Conservation (phyloP, 2,888 invertebrate genomes). For the Adelphocoris suturalis region DNA sequence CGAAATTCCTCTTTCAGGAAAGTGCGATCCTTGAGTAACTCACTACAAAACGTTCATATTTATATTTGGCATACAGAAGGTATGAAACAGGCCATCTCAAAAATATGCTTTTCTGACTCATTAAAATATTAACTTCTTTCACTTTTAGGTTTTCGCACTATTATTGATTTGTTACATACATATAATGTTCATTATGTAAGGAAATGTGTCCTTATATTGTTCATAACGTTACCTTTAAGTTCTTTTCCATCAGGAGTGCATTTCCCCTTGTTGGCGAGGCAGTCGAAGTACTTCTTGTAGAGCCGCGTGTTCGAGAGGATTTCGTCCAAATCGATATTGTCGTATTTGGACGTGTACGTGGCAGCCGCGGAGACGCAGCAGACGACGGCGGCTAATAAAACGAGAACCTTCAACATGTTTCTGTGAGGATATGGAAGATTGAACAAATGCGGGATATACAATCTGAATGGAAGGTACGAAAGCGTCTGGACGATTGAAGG, state of each 20-base stretch:
- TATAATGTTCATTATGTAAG: no score
- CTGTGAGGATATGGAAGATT: background rate
- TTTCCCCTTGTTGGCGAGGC: constrained; percentile 75
- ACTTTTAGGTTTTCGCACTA: no score
- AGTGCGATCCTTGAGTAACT: no score
- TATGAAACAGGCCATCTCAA: no score
- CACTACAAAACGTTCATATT: no score
- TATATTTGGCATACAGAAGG: no score
- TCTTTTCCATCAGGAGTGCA: constrained; percentile 76
- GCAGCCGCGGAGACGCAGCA: constrained; percentile 24
- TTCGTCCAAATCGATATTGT: constrained; percentile 76
- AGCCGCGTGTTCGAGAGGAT: constrained; percentile 76
- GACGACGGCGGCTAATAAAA: constrained; percentile 41
- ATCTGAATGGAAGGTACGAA: background rate
- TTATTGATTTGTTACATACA: no score
- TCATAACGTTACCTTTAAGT: constrained; percentile 75
- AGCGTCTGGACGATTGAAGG: background rate
- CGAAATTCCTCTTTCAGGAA: no score
- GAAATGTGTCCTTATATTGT: no score
- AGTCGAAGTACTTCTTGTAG: constrained; percentile 77
- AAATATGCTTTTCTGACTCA: no score
- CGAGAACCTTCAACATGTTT: constrained; percentile 47
- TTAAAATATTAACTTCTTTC: no score
- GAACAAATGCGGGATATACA: background rate
- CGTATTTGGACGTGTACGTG: constrained; percentile 74